Conservation (phyloP, 2,113 vertebrate species). For the Nycticorax nycticorax region DNA sequence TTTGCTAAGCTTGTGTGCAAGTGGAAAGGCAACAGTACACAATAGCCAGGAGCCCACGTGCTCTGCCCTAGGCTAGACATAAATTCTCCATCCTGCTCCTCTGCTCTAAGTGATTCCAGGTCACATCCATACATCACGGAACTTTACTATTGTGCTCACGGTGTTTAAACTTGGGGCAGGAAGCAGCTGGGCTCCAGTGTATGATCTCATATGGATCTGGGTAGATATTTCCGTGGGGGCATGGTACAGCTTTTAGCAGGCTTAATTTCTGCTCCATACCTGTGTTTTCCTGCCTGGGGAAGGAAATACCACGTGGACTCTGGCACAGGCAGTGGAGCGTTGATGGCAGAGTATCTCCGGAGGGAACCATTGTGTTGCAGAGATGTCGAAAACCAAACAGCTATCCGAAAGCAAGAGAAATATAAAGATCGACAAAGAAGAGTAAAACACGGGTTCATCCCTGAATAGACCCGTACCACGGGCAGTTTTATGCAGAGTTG, state of each 20-base stretch:
- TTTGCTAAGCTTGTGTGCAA: conserved; percentile 32
- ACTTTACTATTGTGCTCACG: neutral
- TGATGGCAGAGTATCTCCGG: neutral
- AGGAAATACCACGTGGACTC: neutral
- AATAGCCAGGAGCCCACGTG: conserved; percentile 14
- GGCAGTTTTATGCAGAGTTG: neutral
- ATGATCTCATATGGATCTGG: conserved; percentile 22
- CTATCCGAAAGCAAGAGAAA: neutral
- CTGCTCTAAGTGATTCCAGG: conserved; percentile 54
- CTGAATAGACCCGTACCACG: neutral
- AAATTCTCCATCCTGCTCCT: neutral
- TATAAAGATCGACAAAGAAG: neutral
- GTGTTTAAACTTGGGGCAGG: conserved; percentile 39
- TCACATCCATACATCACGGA: conserved; percentile 35
- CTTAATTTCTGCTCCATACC: conserved; percentile 1
- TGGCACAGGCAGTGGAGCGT: neutral
- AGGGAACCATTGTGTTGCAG: neutral
- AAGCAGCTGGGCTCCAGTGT: conserved; percentile 42
- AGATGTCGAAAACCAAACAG: neutral
- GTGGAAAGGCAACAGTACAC: conserved; percentile 16
- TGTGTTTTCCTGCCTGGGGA: neutral
- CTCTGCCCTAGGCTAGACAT: conserved; percentile 49
- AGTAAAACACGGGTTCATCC: neutral
- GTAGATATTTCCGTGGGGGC: neutral
- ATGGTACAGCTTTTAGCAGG: neutral